phyloP scores from a whole-genome alignment of 1,140 invertebrate species.

The Diachasmimorpha longicaudata region DNA sequence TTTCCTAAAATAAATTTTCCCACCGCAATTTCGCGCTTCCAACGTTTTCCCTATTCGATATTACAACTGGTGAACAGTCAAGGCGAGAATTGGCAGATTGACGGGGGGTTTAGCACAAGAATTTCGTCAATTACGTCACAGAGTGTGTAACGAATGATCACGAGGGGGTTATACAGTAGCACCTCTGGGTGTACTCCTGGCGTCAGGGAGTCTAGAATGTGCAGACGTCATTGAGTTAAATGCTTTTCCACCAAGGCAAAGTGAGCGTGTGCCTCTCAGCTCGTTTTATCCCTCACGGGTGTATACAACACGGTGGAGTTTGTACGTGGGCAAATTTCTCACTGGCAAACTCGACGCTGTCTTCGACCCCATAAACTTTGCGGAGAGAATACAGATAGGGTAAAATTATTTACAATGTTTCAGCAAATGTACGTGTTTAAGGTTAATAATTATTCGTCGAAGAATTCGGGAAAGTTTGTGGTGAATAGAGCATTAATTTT shows the following conservation, averaged over 20 bases:
- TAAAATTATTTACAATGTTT: background rate
- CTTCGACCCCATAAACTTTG: slow-evolving; percentile 14
- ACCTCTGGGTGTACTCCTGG: slow-evolving; percentile 21
- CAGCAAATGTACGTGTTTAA: background rate
- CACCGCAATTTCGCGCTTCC: too few species aligned
- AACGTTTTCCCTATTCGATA: too few species aligned
- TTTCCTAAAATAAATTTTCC: too few species aligned
- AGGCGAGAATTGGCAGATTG: background rate
- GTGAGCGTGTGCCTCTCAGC: background rate
- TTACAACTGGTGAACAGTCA: too few species aligned
- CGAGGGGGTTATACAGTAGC: slow-evolving; percentile 7
- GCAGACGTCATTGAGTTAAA: slow-evolving; percentile 59
- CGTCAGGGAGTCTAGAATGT: slow-evolving; percentile 54
- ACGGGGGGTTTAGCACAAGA: slow-evolving; percentile 37
- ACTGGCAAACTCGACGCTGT: slow-evolving; percentile 1
- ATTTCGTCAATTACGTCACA: slow-evolving; percentile 62
- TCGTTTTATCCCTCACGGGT: slow-evolving; percentile 6
- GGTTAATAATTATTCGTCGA: background rate
- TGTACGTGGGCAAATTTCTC: background rate
- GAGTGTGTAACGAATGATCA: slow-evolving; percentile 57
- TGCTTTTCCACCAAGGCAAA: slow-evolving; percentile 42
- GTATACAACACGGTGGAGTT: background rate
- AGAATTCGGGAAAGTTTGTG: background rate
- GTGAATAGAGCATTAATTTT: background rate
- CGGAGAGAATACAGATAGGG: slow-evolving; percentile 4